Evolutionary conservation across 2,113 vertebrate species (phyloP).

Genomic region (Sialia sialis): DNA sequence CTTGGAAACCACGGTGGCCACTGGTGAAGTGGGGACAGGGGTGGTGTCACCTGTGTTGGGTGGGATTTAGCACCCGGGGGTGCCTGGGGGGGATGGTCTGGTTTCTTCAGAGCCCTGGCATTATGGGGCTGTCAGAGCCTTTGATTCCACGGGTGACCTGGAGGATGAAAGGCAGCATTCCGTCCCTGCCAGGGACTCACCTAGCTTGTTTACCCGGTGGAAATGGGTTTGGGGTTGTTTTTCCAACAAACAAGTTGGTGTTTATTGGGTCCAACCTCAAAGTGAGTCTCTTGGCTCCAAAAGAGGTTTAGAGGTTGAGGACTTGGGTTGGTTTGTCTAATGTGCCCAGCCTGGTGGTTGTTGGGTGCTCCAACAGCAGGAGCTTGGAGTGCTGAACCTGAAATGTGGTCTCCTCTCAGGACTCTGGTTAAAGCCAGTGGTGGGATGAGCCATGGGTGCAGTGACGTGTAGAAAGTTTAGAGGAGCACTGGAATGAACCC

Average conservation of each 20-base stretch:
- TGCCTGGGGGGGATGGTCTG: neutral
- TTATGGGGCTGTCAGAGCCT: accelerated
- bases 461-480: neutral
- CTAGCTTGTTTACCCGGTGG: accelerated
- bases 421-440: neutral
- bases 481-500: neutral
- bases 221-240: neutral
- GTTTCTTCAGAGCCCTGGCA: accelerated
- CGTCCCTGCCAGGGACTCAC: accelerated
- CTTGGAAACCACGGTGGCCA: neutral
- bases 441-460: neutral
- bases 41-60: neutral
- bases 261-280: neutral
- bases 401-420: neutral
- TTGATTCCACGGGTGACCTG: neutral
- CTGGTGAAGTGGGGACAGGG: neutral
- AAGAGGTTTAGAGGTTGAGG: neutral
- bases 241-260: neutral
- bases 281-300: neutral
- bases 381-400: accelerated
- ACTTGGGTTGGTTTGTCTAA: accelerated
- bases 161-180: accelerated
- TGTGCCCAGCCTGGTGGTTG: neutral
- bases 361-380: neutral
- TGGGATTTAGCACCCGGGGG: neutral